Evolutionary conservation across 2,888 invertebrate species (phyloP).

Genomic region (Aphelenchoides bicaudatus): DNA sequence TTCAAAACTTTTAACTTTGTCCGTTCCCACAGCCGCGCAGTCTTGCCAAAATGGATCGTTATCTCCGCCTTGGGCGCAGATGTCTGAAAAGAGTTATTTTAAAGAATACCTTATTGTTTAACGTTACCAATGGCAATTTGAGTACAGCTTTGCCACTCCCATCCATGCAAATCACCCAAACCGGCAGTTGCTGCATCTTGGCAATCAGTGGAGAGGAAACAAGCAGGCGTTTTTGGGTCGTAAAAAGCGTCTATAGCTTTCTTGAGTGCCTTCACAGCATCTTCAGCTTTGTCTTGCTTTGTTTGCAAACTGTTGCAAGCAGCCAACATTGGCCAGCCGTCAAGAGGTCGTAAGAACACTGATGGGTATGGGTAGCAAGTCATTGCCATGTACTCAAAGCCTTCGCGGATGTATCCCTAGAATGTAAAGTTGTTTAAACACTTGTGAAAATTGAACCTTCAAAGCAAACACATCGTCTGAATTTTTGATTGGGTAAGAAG

Average conservation of each 20-base stretch:
- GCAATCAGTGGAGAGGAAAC: constrained; percentile 17
- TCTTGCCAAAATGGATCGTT: constrained; percentile 75
- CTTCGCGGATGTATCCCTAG: constrained; percentile 22
- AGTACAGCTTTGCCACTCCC: constrained; percentile 74
- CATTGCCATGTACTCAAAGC: constrained; percentile 76
- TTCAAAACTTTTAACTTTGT: neutral
- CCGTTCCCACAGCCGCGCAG: constrained; percentile 39
- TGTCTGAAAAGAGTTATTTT: constrained; percentile 65
- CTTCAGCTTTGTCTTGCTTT: neutral
- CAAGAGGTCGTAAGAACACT: constrained; percentile 69
- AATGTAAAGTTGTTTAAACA: constrained; percentile 57
- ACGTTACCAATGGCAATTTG: constrained; percentile 77
- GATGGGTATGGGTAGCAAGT: constrained; percentile 86
- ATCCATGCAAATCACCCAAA: constrained; percentile 44
- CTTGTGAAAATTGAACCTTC: constrained; percentile 20
- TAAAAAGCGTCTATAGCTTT: constrained; percentile 13
- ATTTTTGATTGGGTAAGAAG: constrained; percentile 23
- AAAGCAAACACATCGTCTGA: constrained; percentile 21
- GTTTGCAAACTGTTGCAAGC: constrained; percentile 14
- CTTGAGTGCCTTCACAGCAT: constrained; percentile 8
- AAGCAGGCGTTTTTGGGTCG: constrained; percentile 30
- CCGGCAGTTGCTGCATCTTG: constrained; percentile 13
- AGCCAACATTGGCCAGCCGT: constrained; percentile 76
- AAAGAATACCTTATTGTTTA: neutral
- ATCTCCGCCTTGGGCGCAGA: constrained; percentile 72